These are phyloP conservation scores for Amblyopsis hoosieri DNA, from an alignment of 2,797 vertebrate species.

Conservation along the genomic window DNA sequence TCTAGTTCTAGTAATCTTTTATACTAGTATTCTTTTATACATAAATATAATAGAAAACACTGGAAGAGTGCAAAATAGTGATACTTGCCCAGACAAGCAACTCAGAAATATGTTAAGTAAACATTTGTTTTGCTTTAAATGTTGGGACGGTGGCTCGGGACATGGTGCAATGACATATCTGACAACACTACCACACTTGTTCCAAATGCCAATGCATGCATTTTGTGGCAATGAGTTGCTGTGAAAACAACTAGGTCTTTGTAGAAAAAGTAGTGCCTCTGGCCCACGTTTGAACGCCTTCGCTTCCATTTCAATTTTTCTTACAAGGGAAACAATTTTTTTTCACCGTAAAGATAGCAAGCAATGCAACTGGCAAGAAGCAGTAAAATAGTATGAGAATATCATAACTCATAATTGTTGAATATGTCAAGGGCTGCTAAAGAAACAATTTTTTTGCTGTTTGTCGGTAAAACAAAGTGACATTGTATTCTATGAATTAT, in stretches of 20 bases:
- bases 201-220: slow-evolving; percentile 36
- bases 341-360: neutral
- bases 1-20: too few relatives aligned
- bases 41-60: too few relatives aligned
- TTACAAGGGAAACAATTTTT: neutral
- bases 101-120: too few relatives aligned
- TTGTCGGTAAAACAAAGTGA: slow-evolving; percentile 27
- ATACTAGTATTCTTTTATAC: too few relatives aligned
- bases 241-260: slow-evolving; percentile 58
- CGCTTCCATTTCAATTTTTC: slow-evolving; percentile 12
- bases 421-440: neutral
- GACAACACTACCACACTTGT: slow-evolving; percentile 56
- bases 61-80: too few relatives aligned
- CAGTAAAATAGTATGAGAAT: too few relatives aligned
- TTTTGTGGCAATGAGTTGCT: slow-evolving; percentile 30
- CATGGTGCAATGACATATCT: slow-evolving; percentile 16
- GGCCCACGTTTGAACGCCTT: slow-evolving; percentile 14
- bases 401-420: neutral
- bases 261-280: slow-evolving; percentile 44
- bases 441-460: neutral
- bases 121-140: slow-evolving; percentile 10
- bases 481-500: slow-evolving; percentile 39
- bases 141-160: slow-evolving; percentile 1
- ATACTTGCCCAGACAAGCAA: too few relatives aligned
- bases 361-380: neutral